These are phyloP conservation scores for Rotaria socialis DNA, from an alignment of 2,888 invertebrate species.

Conservation along the genomic window DNA sequence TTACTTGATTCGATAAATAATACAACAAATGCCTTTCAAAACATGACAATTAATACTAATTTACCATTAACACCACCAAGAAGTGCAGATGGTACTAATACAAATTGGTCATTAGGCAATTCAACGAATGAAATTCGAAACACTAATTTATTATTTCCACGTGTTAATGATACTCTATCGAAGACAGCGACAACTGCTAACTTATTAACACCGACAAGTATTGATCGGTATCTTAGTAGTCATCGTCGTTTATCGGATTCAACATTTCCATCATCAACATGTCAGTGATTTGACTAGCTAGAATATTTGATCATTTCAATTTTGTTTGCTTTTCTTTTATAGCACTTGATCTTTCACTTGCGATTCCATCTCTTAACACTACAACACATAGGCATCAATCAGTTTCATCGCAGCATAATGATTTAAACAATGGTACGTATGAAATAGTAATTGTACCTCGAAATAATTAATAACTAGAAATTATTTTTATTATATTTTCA, in stretches of 20 bases:
- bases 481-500: not conserved
- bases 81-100: not conserved
- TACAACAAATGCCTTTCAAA: not conserved
- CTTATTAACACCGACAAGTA: not conserved
- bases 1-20: not conserved
- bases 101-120: not conserved
- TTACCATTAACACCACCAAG: not conserved
- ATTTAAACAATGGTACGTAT: not conserved
- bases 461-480: not conserved
- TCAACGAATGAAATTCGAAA: slow-evolving; percentile 1
- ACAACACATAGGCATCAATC: not conserved
- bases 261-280: not conserved
- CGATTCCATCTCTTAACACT: not conserved
- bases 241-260: slow-evolving; percentile 4
- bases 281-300: not conserved
- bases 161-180: not conserved
- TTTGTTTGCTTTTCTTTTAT: not conserved
- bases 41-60: not conserved
- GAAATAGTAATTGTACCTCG: not conserved
- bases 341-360: not conserved
- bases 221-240: not conserved
- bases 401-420: not conserved
- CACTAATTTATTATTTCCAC: not conserved
- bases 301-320: not conserved
- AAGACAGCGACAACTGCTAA: not conserved